Conservation (phyloP, 2,113 vertebrate species). For the Antechinus stuartii region DNA sequence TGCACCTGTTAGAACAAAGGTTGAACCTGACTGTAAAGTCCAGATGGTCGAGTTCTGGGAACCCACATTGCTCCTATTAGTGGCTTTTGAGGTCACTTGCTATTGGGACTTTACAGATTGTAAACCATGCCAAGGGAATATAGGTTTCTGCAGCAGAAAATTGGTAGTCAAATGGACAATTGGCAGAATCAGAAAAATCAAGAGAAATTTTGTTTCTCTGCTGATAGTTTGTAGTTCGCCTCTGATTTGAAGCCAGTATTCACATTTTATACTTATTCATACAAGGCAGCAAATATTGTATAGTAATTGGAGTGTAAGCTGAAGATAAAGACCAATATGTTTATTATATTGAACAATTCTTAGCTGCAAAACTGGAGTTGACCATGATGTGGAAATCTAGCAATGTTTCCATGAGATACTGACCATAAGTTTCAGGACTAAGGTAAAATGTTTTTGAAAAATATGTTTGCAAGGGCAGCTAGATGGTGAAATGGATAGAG, state of each 20-base stretch:
- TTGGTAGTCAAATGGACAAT: background rate
- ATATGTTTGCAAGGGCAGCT: background rate
- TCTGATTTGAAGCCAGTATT: background rate
- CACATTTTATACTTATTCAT: background rate
- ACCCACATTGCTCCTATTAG: background rate
- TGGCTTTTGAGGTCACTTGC: background rate
- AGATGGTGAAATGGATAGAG: too few relatives aligned
- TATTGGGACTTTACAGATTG: background rate
- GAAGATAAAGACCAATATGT: background rate
- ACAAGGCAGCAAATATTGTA: conserved; percentile 1
- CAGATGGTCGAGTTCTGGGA: conserved; percentile 20
- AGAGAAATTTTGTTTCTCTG: background rate
- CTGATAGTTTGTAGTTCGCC: background rate
- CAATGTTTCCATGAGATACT: background rate
- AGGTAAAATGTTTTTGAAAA: background rate
- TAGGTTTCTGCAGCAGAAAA: background rate
- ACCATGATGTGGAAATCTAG: background rate
- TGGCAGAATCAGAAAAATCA: background rate
- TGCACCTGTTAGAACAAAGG: conserved; percentile 31
- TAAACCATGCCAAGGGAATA: background rate
- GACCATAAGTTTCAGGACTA: background rate
- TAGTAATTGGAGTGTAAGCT: background rate
- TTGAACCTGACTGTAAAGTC: conserved; percentile 13
- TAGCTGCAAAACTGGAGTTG: background rate
- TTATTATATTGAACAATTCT: background rate